phyloP scores from a whole-genome alignment of 2,113 vertebrate genomes.

The Coregonus clupeaformis region DNA sequence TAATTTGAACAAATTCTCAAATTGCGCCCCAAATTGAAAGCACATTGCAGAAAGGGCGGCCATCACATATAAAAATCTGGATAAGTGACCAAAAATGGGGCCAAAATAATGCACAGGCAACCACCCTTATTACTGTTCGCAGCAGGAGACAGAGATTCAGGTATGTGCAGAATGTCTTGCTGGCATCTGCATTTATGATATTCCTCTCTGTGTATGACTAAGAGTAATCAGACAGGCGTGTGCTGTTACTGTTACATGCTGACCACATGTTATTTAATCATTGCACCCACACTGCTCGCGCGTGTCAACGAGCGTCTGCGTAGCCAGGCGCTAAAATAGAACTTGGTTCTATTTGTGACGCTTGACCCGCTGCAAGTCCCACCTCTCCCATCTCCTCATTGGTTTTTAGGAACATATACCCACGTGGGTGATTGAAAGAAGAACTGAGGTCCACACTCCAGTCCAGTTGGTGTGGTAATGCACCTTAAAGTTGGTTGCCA shows the following conservation, averaged over 20 bases:
- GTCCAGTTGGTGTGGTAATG: too few relatives aligned
- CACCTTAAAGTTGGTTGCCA: too few relatives aligned
- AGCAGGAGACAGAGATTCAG: constrained; percentile 59
- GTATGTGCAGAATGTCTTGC: constrained; percentile 55
- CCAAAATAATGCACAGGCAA: constrained; percentile 66
- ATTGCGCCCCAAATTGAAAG: constrained; percentile 83
- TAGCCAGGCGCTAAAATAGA: too few relatives aligned
- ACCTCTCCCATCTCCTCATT: too few relatives aligned
- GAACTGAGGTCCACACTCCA: too few relatives aligned
- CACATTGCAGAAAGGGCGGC: constrained; percentile 75
- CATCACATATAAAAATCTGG: constrained; percentile 75
- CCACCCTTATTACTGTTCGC: constrained; percentile 61
- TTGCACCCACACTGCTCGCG: too few relatives aligned
- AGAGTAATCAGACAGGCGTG: constrained; percentile 53
- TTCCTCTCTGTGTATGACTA: constrained; percentile 1
- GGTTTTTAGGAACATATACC: too few relatives aligned
- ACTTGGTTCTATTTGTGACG: too few relatives aligned
- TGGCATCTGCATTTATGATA: constrained; percentile 32
- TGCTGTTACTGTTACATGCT: constrained; percentile 44
- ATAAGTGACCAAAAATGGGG: constrained; percentile 71
- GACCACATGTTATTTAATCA: too few relatives aligned
- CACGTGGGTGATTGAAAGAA: too few relatives aligned
- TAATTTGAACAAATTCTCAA: constrained; percentile 84
- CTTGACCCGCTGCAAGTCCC: too few relatives aligned
- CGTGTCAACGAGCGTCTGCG: too few relatives aligned